Percentiles rank a stretch among this genome's conserved stretches.
phyloP scores from a whole-genome alignment of 2,888 invertebrate genomes.

The Erynnis tages region DNA sequence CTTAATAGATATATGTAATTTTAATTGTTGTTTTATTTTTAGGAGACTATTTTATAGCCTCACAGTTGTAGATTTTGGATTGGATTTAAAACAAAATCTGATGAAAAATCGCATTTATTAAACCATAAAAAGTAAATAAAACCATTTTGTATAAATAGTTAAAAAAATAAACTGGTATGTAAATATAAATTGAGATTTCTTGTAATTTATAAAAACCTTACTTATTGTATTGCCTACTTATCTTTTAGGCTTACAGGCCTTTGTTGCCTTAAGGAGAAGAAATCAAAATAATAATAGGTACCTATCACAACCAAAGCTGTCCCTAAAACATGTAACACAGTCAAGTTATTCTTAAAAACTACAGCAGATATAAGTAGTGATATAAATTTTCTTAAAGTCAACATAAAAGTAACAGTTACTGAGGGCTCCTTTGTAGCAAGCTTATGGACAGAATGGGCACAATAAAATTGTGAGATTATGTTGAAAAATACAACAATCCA shows the following conservation, averaged over 20 bases:
- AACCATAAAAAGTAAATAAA: no score
- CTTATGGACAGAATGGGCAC: conserved; percentile 65
- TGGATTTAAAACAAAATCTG: no score
- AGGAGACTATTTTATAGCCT: no score
- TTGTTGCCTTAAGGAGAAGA: conserved; percentile 53
- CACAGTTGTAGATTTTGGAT: no score
- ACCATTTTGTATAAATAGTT: not conserved
- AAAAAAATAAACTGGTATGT: not conserved
- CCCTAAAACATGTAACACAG: conserved; percentile 59
- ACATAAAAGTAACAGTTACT: conserved; percentile 67
- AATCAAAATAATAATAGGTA: conserved; percentile 70
- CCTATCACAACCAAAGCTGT: conserved; percentile 61
- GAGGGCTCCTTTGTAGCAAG: conserved; percentile 66
- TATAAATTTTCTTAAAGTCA: conserved; percentile 67
- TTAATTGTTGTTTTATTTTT: conserved; percentile 20
- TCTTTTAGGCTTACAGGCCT: conserved; percentile 55
- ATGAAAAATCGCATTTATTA: no score
- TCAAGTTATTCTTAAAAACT: conserved; percentile 71
- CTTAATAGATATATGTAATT: conserved; percentile 27
- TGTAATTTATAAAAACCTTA: not conserved
- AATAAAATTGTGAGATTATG: conserved; percentile 62
- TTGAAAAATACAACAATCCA: conserved; percentile 59
- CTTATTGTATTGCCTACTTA: conserved; percentile 28
- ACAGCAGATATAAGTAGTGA: conserved; percentile 65
- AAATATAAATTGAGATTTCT: not conserved